Base-by-base conservation (phyloP, 2,888 invertebrate genomes). In the Ophion obscuratus region DNA sequence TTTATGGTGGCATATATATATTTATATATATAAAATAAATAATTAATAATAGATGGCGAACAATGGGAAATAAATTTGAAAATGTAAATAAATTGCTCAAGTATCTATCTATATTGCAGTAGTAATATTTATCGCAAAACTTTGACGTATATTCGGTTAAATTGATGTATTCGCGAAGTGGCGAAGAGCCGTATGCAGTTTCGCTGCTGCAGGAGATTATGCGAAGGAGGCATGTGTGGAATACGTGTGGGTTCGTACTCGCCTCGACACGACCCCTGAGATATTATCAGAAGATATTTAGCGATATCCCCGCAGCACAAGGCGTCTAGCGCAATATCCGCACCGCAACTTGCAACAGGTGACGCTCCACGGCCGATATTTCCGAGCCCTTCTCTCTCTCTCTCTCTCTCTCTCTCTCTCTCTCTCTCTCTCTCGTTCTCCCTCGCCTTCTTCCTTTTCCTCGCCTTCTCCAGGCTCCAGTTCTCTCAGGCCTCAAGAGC, bases 221-320 rank as follows among this genome's bases (percentile, higher is more conserved):
- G 53, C 59, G 20, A 20, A 20, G 53, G 0, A 6, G 5, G 44
- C 7, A 14, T 62, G 24, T 40, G n/a, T 59, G 17, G 36, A 59
- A 9, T 40, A 36, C 40, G 73, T 61, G 73, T 74, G 40, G n/a
- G 62, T 47, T 53, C 68, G 57, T 27, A 53, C 47, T 53, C n/a
- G 40, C 24, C 20, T 59, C 81, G 67, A 74, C 62, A 31, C 31
- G 64, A 66, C 40, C 66, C 66, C 79, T 67, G 75, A 85, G 91
- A 91, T 91, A 87, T 85, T 88, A 91, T 91, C 91, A 44, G 73
- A 75, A 89, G 91, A 90, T 91, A 89, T 89, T 88, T 79, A 86
- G 88, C 84, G 83, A 87, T 89, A 90, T 90, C 89, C 82, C 70
- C 70, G 57, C 47, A 57, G 64, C 78, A 66, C 44, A 67, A 66